Conservation (phyloP, 1,140 invertebrate genomes). For the Solen grandis region DNA sequence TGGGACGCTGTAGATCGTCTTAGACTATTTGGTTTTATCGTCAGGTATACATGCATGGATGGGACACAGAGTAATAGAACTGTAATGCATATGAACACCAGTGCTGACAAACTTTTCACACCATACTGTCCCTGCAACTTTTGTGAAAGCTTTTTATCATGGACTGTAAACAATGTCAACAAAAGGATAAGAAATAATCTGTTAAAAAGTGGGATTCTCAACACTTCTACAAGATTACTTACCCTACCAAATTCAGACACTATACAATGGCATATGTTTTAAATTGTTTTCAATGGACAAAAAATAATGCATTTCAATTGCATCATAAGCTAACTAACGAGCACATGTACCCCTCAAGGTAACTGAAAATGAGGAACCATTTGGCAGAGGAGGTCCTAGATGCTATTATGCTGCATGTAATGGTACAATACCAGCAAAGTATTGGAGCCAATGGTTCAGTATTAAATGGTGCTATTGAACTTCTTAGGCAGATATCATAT, state of each 20-base stretch:
- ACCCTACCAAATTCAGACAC: background rate
- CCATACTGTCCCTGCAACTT: constrained; percentile 9
- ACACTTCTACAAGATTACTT: background rate
- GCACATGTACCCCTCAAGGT: background rate
- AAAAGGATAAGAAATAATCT: constrained; percentile 34
- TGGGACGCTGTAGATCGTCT: constrained; percentile 14
- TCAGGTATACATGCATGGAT: constrained; percentile 40
- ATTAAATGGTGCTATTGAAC: constrained; percentile 34
- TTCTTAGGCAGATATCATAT: constrained; percentile 33
- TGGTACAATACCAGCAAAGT: constrained; percentile 14
- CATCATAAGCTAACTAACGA: background rate
- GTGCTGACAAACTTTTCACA: constrained; percentile 1
- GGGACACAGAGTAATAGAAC: constrained; percentile 54
- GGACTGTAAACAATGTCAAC: constrained; percentile 4
- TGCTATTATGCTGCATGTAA: constrained; percentile 32
- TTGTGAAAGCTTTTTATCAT: background rate
- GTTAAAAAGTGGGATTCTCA: constrained; percentile 16
- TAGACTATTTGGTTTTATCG: constrained; percentile 40
- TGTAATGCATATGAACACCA: constrained; percentile 25
- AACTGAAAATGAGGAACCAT: constrained; percentile 52
- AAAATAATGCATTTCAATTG: background rate
- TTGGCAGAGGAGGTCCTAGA: constrained; percentile 47
- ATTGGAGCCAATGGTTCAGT: constrained; percentile 34
- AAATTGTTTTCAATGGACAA: background rate
- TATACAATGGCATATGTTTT: constrained; percentile 13